These are phyloP conservation scores for Sesamia nonagrioides DNA, from an alignment of 1,140 invertebrate genomes.

Conservation along the genomic window DNA sequence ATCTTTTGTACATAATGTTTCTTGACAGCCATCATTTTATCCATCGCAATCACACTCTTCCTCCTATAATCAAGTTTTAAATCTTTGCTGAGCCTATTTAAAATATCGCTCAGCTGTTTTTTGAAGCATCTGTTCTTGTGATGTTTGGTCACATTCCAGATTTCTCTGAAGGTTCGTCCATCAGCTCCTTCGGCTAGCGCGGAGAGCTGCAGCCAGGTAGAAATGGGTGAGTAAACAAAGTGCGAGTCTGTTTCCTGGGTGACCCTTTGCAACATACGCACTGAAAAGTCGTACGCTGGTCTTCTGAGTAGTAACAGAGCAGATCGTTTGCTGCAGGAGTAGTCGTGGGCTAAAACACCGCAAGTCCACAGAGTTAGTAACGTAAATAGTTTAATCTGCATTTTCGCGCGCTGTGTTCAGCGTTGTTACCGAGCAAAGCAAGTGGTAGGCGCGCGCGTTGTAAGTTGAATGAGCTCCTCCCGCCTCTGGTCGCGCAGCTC, in stretches of 20 bases:
- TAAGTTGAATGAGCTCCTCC: conserved; percentile 30
- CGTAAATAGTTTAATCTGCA: conserved; percentile 45
- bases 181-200: conserved; percentile 82
- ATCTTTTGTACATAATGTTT: conserved; percentile 60
- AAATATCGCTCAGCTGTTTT: conserved; percentile 61
- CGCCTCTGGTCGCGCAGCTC: neutral
- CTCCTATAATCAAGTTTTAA: conserved; percentile 58
- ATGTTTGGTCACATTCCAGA: conserved; percentile 77
- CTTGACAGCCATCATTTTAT: conserved; percentile 68
- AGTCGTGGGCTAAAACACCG: conserved; percentile 39
- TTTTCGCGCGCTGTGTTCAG: conserved; percentile 9
- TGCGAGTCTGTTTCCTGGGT: conserved; percentile 66
- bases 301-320: conserved; percentile 61
- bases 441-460: conserved; percentile 10
- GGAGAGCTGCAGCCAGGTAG: conserved; percentile 83
- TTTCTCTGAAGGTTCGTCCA: conserved; percentile 74
- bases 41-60: conserved; percentile 66
- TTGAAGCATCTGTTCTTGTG: conserved; percentile 71
- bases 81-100: conserved; percentile 65
- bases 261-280: conserved; percentile 70
- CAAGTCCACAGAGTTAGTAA: conserved; percentile 41
- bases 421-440: conserved; percentile 12
- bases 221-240: conserved; percentile 84
- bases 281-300: conserved; percentile 74
- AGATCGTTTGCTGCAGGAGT: conserved; percentile 59